phyloP scores from a whole-genome alignment of 1,140 invertebrate genomes.

The Centruroides sculpturatus region DNA sequence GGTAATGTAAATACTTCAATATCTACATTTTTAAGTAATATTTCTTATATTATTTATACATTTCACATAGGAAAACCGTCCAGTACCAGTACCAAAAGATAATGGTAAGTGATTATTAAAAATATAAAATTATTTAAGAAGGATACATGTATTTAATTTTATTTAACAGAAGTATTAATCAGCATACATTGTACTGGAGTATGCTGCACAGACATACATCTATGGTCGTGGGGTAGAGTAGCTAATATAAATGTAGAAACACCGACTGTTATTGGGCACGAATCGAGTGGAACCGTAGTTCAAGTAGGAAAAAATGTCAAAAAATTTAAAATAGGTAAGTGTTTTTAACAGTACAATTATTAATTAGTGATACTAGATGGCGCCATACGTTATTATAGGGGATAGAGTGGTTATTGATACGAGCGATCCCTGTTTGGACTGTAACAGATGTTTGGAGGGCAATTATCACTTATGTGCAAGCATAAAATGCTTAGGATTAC shows the following conservation, averaged over 20 bases:
- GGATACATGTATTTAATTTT: too few species aligned
- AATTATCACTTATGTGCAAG: neutral
- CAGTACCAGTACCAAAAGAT: too few species aligned
- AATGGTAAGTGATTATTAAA: too few species aligned
- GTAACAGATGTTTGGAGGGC: neutral
- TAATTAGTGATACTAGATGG: too few species aligned
- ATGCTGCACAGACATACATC: conserved; percentile 90
- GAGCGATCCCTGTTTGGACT: neutral
- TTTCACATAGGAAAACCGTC: too few species aligned
- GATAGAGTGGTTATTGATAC: neutral
- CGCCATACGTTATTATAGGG: conserved; percentile 35
- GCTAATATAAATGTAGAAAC: conserved; percentile 61
- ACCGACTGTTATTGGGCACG: conserved; percentile 86
- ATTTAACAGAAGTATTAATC: conserved; percentile 54
- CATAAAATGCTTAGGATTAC: neutral
- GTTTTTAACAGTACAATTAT: neutral
- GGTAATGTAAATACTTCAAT: too few species aligned
- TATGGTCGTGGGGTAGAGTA: conserved; percentile 65
- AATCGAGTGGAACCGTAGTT: conserved; percentile 61
- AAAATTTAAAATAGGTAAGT: conserved; percentile 19
- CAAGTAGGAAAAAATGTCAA: conserved; percentile 56
- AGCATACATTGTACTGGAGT: conserved; percentile 82
- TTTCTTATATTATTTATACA: too few species aligned
- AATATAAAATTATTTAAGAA: too few species aligned
- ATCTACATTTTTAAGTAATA: too few species aligned